Conservation (phyloP, 2,888 invertebrate genomes). For the Acanthococcus lagerstroemiae region DNA sequence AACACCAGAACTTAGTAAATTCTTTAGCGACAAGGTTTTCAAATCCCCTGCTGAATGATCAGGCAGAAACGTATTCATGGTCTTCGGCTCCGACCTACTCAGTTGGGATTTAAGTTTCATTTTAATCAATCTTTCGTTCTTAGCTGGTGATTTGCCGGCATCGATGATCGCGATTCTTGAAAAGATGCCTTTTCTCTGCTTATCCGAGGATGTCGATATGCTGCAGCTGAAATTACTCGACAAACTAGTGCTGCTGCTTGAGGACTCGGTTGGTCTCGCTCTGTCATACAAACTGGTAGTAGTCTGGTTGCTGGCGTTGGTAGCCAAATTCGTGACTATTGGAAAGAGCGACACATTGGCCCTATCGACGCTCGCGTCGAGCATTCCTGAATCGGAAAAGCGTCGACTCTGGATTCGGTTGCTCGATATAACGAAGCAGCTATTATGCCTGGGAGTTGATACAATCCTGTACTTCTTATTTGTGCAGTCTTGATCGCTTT, state of each 20-base stretch:
- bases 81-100: conserved; percentile 20
- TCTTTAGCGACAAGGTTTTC: conserved; percentile 9
- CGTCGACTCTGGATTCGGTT: conserved; percentile 1
- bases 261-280: not conserved
- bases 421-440: not conserved
- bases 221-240: conserved; percentile 14
- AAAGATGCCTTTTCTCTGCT: conserved; percentile 3
- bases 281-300: conserved; percentile 12
- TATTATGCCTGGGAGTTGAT: not conserved
- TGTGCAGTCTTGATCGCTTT: conserved; percentile 27
- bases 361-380: not conserved
- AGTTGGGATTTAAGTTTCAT: conserved; percentile 9
- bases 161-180: conserved; percentile 21
- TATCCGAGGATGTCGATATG: conserved; percentile 11
- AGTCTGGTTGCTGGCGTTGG: conserved; percentile 1
- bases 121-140: not conserved
- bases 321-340: conserved; percentile 14
- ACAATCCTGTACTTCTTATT: conserved; percentile 28
- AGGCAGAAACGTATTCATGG: conserved; percentile 5
- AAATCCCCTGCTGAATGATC: not conserved
- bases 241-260: conserved; percentile 21
- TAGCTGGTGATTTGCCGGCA: not conserved
- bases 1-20: not conserved
- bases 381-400: conserved; percentile 19
- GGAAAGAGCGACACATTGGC: not conserved